Evolutionary conservation across 2,888 invertebrate genomes (phyloP).

Genomic region (Tiliacea aurago): DNA sequence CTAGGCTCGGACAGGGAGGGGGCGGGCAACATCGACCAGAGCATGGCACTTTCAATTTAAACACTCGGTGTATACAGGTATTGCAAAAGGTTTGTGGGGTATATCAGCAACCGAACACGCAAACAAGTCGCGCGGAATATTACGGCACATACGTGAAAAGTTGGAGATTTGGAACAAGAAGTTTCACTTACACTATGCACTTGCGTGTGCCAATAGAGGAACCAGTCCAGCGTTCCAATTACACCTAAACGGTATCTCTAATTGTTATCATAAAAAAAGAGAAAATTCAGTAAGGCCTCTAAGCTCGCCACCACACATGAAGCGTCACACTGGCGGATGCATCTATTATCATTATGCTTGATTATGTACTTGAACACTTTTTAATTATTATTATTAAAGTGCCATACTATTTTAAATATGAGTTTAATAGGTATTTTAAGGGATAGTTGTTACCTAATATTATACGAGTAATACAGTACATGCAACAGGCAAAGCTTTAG

Average conservation of each 20-base stretch:
- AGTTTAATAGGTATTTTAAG: conserved; percentile 84
- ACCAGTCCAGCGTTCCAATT: conserved; percentile 87
- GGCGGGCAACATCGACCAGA: conserved; percentile 87
- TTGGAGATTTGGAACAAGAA: conserved; percentile 91
- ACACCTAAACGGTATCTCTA: conserved; percentile 82
- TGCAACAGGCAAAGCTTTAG: conserved; percentile 84
- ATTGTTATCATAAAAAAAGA: conserved; percentile 84
- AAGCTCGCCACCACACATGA: conserved; percentile 88
- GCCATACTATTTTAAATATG: conserved; percentile 87
- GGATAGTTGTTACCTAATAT: conserved; percentile 72
- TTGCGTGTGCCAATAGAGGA: conserved; percentile 90
- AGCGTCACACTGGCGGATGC: conserved; percentile 88
- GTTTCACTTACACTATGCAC: conserved; percentile 90
- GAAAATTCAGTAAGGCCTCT: conserved; percentile 89
- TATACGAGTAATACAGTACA: conserved; percentile 80
- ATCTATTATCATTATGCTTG: conserved; percentile 78
- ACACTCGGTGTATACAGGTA: conserved; percentile 86
- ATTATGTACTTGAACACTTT: conserved; percentile 81
- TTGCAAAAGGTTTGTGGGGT: conserved; percentile 84
- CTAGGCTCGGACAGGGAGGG: conserved; percentile 74
- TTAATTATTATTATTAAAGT: conserved; percentile 83
- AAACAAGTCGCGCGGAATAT: conserved; percentile 87
- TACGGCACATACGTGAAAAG: conserved; percentile 88
- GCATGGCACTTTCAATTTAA: conserved; percentile 90
- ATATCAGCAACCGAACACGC: conserved; percentile 88